phyloP scores from a whole-genome alignment of 1,140 invertebrate genomes.

The Drosophila yakuba region DNA sequence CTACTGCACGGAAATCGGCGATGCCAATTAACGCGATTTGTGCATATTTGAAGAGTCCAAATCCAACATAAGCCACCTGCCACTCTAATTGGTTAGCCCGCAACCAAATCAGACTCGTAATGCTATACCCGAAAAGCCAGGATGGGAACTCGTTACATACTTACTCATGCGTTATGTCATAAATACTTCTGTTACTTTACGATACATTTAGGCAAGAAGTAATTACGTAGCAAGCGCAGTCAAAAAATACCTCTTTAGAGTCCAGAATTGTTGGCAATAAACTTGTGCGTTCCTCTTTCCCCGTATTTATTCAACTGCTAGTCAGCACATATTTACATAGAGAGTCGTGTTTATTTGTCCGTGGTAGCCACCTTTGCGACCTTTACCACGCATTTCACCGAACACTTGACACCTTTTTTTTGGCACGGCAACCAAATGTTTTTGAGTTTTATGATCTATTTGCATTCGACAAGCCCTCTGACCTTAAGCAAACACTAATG shows the following conservation, averaged over 20 bases:
- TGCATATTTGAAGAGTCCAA: constrained; percentile 39
- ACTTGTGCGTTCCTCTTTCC: not conserved
- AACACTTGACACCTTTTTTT: constrained; percentile 64
- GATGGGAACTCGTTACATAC: not conserved
- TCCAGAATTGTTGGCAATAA: not conserved
- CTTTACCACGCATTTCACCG: constrained; percentile 58
- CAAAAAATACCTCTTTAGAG: not conserved
- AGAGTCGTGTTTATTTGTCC: constrained; percentile 21
- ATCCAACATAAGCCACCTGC: constrained; percentile 1
- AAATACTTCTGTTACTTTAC: too few relatives aligned
- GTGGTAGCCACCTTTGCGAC: constrained; percentile 33
- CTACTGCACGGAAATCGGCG: constrained; percentile 10
- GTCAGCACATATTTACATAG: constrained; percentile 24
- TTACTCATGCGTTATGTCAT: not conserved
- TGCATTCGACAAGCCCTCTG: constrained; percentile 53
- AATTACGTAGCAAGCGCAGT: not conserved
- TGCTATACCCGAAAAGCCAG: not conserved
- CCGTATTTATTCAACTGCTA: constrained; percentile 41
- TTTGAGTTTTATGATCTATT: constrained; percentile 61
- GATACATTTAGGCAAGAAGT: too few relatives aligned
- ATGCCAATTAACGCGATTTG: constrained; percentile 68
- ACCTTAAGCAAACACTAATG: constrained; percentile 59
- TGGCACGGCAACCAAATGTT: constrained; percentile 44
- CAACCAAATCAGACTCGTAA: not conserved
- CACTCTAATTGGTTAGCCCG: constrained; percentile 16